Base-by-base conservation (phyloP, 2,113 vertebrate genomes). In the Colius striatus region DNA sequence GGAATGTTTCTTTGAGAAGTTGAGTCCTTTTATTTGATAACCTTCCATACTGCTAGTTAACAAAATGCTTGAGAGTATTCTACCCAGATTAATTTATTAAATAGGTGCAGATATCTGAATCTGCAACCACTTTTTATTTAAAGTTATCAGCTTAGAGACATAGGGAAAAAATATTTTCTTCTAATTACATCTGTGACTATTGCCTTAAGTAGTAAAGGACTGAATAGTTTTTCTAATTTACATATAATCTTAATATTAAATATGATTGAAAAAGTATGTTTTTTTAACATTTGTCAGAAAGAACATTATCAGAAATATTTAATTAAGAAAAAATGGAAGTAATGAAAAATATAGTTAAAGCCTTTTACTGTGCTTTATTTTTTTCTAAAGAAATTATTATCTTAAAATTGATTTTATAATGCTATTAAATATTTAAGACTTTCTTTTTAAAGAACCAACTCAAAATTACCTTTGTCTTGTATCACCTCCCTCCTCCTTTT, bases 321-420 rank as follows among this genome's bases (percentile, higher is more conserved):
- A n/a, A n/a, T n/a, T n/a, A n/a, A n/a, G n/a, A n/a, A n/a, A n/a
- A n/a, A n/a, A n/a, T n/a, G n/a, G n/a, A 50, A 83, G 20, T 70
- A 54, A 51, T 41, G 58, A 62, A 60, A 63, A 50, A 9, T 60
- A 14, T 10, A 70, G 4, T 32, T 9, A 63, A 57, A 2, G 1
- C 3, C 2, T 30, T 55, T 41, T 78, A n/a, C 25, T 15, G 3
- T 47, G 0, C 16, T 92, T 27, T 4, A 1, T 3, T 25, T 38
- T 55, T 55, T 74, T 11, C 26, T 16, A 9, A 13, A n/a, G 5
- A 60, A 45, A 20, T 8, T 30, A 13, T 19, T 43, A 51, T 25
- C 13, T 43, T 58, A 25, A 18, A 65, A 55, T 51, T 50, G 0
- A 1, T 25, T 90, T 79, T 54, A 25, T 27, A n/a, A 22, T 38